Percentiles rank a stretch among this genome's conserved stretches.
Evolutionary conservation across 2,888 invertebrate genomes (phyloP).

Genomic region (Nasonovia ribisnigri): DNA sequence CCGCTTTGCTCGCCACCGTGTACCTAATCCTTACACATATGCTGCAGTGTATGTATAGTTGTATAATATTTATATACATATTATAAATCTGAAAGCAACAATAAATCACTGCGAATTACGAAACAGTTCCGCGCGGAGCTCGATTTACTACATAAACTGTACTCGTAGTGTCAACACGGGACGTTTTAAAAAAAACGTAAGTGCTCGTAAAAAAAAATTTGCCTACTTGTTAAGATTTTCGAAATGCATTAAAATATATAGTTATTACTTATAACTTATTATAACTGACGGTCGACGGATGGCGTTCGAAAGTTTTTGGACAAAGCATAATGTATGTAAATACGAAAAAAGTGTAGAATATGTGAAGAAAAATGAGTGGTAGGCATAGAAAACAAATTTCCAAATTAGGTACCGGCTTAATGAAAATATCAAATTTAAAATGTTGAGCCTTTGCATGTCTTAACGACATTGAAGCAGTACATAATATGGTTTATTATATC

Average conservation of each 20-base stretch:
- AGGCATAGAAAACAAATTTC: background rate
- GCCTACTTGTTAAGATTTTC: background rate
- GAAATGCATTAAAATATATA: background rate
- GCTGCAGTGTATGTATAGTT: background rate
- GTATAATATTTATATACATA: background rate
- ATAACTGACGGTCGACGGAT: background rate
- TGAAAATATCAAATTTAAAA: background rate
- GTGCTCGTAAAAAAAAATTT: background rate
- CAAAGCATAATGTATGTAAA: background rate
- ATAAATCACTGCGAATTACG: background rate
- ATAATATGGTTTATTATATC: background rate
- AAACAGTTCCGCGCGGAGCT: background rate
- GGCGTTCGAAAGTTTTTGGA: background rate
- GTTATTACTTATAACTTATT: background rate
- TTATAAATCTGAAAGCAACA: background rate
- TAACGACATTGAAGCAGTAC: background rate
- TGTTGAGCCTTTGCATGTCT: background rate
- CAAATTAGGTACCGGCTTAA: background rate
- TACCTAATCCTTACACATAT: background rate
- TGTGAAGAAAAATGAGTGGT: background rate
- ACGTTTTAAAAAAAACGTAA: background rate
- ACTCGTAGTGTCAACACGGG: background rate
- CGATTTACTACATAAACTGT: background rate
- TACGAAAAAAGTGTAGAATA: background rate
- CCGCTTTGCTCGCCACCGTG: background rate